A percentile compares a stretch with the other conserved stretches of the same genome.
Evolutionary conservation across 2,113 vertebrate genomes (phyloP).

Genomic region (Siphamia tubifer): DNA sequence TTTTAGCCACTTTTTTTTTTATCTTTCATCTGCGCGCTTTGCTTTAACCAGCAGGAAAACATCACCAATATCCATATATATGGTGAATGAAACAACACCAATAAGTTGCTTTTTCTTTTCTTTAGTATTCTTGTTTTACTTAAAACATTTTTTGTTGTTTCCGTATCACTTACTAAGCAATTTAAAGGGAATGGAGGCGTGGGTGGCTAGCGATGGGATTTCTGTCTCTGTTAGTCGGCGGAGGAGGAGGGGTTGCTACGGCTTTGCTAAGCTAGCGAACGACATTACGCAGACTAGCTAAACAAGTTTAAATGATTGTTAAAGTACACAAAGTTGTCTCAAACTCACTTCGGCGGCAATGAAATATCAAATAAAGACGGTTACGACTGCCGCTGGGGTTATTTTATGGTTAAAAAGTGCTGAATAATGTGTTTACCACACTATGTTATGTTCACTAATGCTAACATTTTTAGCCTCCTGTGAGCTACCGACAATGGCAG

Average conservation of each 20-base stretch:
- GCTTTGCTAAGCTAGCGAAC: slow-evolving; percentile 61
- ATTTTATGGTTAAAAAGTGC: not conserved
- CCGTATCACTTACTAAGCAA: not conserved
- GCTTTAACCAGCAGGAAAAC: not conserved
- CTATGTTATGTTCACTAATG: slow-evolving; percentile 15
- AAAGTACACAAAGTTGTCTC: slow-evolving; percentile 62
- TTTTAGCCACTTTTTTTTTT: slow-evolving; percentile 72
- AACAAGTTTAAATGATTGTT: slow-evolving; percentile 52
- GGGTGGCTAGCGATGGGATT: slow-evolving; percentile 59
- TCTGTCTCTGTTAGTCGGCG: slow-evolving; percentile 43
- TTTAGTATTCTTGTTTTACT: too few species aligned
- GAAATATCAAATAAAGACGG: rapidly evolving
- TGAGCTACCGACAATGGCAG: slow-evolving; percentile 30
- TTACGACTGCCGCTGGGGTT: rapidly evolving
- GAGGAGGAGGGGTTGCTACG: slow-evolving; percentile 61
- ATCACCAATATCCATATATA: not conserved
- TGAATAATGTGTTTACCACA: not conserved
- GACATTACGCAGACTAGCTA: slow-evolving; percentile 51
- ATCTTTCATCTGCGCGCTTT: slow-evolving; percentile 20
- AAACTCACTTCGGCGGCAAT: slow-evolving; percentile 26
- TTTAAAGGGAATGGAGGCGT: slow-evolving; percentile 67
- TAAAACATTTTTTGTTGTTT: not conserved
- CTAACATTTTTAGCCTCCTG: slow-evolving; percentile 45
- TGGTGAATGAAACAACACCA: not conserved
- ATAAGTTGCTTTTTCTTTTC: too few species aligned